Evolutionary conservation across 2,888 invertebrate species (phyloP).

Genomic region (Branchellion lobata): DNA sequence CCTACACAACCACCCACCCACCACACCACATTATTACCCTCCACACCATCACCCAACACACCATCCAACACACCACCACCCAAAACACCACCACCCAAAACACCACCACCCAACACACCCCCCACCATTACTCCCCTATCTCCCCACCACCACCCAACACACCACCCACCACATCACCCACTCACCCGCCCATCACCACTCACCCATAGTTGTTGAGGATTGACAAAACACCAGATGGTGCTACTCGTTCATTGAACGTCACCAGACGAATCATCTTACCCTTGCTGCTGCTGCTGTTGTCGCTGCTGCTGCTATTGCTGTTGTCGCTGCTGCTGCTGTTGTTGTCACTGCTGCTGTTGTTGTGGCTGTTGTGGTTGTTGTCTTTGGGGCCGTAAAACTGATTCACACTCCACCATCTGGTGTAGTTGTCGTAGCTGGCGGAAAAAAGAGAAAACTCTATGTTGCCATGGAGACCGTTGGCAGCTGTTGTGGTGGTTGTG

Average conservation of each 20-base stretch:
- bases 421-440: background rate
- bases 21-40: background rate
- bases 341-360: background rate
- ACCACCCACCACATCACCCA: background rate
- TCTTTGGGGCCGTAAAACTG: too few species aligned
- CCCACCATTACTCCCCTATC: background rate
- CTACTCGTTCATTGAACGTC: conserved; percentile 92
- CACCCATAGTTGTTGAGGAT: conserved; percentile 91
- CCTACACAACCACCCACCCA: too few species aligned
- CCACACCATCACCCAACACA: background rate
- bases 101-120: too few species aligned
- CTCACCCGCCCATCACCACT: conserved; percentile 62
- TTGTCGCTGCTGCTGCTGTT: background rate
- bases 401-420: conserved; percentile 26
- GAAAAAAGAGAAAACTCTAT: background rate
- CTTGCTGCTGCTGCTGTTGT: background rate
- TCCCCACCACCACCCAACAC: too few species aligned
- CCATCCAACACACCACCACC: background rate
- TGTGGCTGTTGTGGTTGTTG: background rate
- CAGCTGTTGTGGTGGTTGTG: too few species aligned
- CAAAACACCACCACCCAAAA: too few species aligned
- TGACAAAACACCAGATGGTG: conserved; percentile 83
- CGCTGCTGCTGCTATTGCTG: background rate
- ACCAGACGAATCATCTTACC: conserved; percentile 69
- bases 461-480: background rate